Base-by-base conservation (phyloP, 1,140 invertebrate genomes). In the Colletes gigas region DNA sequence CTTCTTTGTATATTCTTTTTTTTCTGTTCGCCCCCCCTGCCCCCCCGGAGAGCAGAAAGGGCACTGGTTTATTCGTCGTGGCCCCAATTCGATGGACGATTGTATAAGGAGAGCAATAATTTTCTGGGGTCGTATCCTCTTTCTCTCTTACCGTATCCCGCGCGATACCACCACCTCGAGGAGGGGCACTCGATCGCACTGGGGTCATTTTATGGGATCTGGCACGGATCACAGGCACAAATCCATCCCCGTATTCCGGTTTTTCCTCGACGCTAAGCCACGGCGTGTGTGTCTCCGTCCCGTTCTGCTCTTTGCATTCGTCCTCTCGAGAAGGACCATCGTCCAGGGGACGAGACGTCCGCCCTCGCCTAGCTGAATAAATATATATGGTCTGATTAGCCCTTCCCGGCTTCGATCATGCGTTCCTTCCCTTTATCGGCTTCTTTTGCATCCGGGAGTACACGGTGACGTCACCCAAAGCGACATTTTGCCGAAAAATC, bases 71-170 rank as follows among this genome's bases (percentile, higher is more conserved):
- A 85, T 85, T 80, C 66, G 68, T 54, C 44, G 68, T 68, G 68
- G 76, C 69, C 57, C 78, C 70, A 70, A 81, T 78, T 81, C 84
- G 59, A 87, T 54, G 69, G 87, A 91, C 89, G 91, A 92, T 92
- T 92, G 83, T 92, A 91, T 92, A 93, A 93, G 91, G 83, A 90
- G 89, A 93, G 91, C 91, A 92, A 93, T 93, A 93, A 93, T 93
- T 93, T 92, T 90, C 86, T 88, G 66, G 83, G 76, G 83, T 80
- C 59, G 71, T 3, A 30, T 10, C 55, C 60, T 74, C 0, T 68
- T 17, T 12, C 57, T 75, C 39, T 68, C 30, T 77, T 68, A 19
- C 19, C 50, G 50, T 78, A 59, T 47, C 85, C 69, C 75, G 54
- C 14, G 17, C 77, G 71, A 72, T 82, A 57, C 57, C 54, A 54